These are phyloP conservation scores for Amazona ochrocephala DNA, from an alignment of 2,797 vertebrate genomes.

Conservation along the genomic window DNA sequence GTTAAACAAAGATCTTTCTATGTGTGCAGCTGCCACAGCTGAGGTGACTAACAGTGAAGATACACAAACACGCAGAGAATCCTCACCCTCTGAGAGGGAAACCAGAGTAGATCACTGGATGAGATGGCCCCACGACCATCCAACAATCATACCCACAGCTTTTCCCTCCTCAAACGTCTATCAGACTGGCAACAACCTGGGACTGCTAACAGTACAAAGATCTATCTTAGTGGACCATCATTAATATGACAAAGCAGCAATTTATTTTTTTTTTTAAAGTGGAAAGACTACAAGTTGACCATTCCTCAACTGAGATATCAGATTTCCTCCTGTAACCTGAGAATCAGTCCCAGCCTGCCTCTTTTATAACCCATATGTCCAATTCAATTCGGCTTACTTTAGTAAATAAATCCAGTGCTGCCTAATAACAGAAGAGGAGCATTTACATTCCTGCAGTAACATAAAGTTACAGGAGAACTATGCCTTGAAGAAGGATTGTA, in stretches of 20 bases:
- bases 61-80: accelerated
- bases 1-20: neutral
- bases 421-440: accelerated
- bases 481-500: neutral
- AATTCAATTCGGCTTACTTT: neutral
- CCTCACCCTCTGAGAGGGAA: neutral
- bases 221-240: neutral
- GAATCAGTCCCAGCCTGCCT: neutral
- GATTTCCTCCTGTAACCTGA: neutral
- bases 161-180: neutral
- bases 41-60: neutral
- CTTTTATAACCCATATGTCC: neutral
- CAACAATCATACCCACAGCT: neutral
- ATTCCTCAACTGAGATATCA: neutral
- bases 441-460: neutral
- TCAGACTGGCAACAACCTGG: neutral
- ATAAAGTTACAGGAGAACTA: neutral
- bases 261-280: neutral
- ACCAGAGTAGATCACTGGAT: neutral
- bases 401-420: neutral
- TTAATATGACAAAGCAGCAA: neutral
- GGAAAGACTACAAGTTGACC: neutral
- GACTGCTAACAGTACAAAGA: neutral
- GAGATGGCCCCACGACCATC: neutral
- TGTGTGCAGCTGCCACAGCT: neutral